Evolutionary conservation across 2,888 invertebrate species (phyloP), one percentile per base, ranked within the genome.

Genomic region (Oegoconia quadripuncta): DNA sequence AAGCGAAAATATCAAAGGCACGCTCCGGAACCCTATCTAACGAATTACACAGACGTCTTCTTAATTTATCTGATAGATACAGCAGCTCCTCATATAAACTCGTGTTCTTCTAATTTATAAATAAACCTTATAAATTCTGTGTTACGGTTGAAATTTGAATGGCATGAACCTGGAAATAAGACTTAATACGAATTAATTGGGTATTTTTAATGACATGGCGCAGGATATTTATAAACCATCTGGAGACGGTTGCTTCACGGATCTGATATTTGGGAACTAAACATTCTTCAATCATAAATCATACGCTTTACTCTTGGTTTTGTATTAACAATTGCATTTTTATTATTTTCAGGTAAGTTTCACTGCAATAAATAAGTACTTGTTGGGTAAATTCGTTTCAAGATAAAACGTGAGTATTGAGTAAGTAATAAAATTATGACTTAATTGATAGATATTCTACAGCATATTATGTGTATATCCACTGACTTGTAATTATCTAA

Each of bases 211-310:
- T 74, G 72, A 71, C 64, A 72, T 60, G 62, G 58, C 66, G 59
- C 59, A 55, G 59, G 52, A 49, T 80, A 77, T 80, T 75, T 73
- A 71, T 77, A 77, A 71, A 77, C 59, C 68, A 68, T 68, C 67
- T 68, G 71, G 64, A 60, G 58, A 53, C 59, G 59, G 51, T 51
- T 57, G 57, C 55, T 53, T 58, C 55, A 50, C 50, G 59, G 57
- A 59, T 64, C 49, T 50, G 56, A 51, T 60, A 57, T 61, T 62
- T 58, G 37, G 46, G 52, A 45, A 38, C 32, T 22, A 30, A 32
- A 30, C 12, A 34, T 29, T n/a, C 25, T 28, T 29, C n/a, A n/a
- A n/a, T 13, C 29, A 34, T 15, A 34, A 12, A 17, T 26, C 18
- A 12, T 15, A 41, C 39, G 15, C 11, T 25, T 11, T 25, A 25